Conservation (phyloP, 2,113 vertebrate species). For the Vombatus ursinus region DNA sequence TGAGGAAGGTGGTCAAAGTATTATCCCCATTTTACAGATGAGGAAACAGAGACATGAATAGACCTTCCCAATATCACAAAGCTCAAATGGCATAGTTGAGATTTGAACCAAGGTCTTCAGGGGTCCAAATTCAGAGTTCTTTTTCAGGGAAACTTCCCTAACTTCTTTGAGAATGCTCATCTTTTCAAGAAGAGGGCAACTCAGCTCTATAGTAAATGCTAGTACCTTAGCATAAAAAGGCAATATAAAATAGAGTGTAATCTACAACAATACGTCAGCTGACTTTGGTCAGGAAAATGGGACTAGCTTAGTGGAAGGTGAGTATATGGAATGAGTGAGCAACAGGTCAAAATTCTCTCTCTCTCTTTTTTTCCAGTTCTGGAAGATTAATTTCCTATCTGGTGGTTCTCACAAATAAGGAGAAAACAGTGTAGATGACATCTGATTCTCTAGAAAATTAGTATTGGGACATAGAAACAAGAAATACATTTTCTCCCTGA, state of each 20-base stretch:
- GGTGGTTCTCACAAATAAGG: neutral
- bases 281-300: too few species aligned
- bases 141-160: neutral
- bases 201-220: neutral
- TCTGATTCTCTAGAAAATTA: neutral
- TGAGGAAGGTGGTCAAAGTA: neutral
- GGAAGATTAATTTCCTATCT: neutral
- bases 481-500: constrained; percentile 28
- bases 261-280: too few species aligned
- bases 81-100: neutral
- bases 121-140: neutral
- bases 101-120: neutral
- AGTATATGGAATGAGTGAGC: too few species aligned
- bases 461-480: neutral
- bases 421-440: neutral
- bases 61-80: neutral
- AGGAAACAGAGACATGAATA: neutral
- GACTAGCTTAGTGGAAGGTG: too few species aligned
- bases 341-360: too few species aligned
- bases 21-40: neutral
- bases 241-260: neutral
- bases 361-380: neutral
- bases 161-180: neutral
- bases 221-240: neutral
- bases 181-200: neutral